phyloP scores from a whole-genome alignment of 1,140 invertebrate genomes.

The Acyrthosiphon pisum region DNA sequence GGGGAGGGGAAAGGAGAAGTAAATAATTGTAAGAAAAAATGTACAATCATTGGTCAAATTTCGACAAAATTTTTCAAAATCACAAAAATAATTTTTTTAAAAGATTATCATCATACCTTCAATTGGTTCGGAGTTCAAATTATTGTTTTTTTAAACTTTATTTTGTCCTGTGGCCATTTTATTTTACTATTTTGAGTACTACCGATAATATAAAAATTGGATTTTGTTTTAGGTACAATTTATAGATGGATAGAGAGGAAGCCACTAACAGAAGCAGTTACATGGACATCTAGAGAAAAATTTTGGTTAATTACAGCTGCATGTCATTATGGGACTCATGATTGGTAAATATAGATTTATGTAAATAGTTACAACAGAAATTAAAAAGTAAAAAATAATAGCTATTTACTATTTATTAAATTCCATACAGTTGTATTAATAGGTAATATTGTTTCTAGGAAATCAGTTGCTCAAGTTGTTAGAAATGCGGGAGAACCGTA shows the following conservation, averaged over 20 bases:
- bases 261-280: slow-evolving; percentile 31
- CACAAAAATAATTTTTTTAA: too few relatives aligned
- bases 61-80: too few relatives aligned
- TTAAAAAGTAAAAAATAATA: background rate
- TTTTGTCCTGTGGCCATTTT: background rate
- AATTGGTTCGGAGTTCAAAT: too few relatives aligned
- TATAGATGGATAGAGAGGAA: slow-evolving; percentile 49
- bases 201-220: background rate
- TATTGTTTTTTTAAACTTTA: too few relatives aligned
- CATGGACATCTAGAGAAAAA: slow-evolving; percentile 39
- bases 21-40: too few relatives aligned
- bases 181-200: background rate
- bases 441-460: slow-evolving; percentile 16
- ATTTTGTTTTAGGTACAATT: slow-evolving; percentile 19
- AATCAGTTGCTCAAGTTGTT: slow-evolving; percentile 21
- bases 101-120: too few relatives aligned
- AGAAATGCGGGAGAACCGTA: slow-evolving; percentile 26
- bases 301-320: slow-evolving; percentile 15
- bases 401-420: background rate
- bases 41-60: too few relatives aligned
- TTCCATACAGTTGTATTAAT: background rate
- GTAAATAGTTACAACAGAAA: background rate
- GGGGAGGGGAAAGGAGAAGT: too few relatives aligned
- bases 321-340: slow-evolving; percentile 23
- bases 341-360: slow-evolving; percentile 38